phyloP scores from a whole-genome alignment of 1,140 invertebrate genomes.

The Heliconius nattereri region DNA sequence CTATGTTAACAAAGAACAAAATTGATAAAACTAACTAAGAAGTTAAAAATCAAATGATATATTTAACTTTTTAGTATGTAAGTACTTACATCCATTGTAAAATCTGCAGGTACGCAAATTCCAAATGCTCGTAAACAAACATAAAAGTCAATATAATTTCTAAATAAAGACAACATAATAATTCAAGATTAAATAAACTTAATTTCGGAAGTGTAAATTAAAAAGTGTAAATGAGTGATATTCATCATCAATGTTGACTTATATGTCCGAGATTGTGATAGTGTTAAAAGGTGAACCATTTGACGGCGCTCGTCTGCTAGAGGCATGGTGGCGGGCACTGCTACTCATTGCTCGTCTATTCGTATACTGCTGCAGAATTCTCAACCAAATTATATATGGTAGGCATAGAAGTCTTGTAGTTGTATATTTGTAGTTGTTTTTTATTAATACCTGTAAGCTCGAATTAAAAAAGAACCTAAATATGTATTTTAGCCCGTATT shows the following conservation, averaged over 20 bases:
- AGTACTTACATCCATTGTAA: not conserved
- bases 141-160: not conserved
- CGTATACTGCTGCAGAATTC: slow-evolving; percentile 52
- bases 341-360: slow-evolving; percentile 57
- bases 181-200: not conserved
- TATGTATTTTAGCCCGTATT: too few species aligned
- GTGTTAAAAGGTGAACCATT: slow-evolving; percentile 53
- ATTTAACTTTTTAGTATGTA: not conserved
- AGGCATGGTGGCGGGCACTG: slow-evolving; percentile 63
- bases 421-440: slow-evolving; percentile 36
- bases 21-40: slow-evolving; percentile 37
- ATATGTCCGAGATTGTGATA: slow-evolving; percentile 56
- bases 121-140: not conserved
- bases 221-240: slow-evolving; percentile 8
- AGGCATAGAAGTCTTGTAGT: slow-evolving; percentile 24
- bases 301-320: slow-evolving; percentile 50
- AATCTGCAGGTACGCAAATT: not conserved
- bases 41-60: not conserved
- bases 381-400: slow-evolving; percentile 61
- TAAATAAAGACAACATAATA: not conserved
- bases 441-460: too few species aligned
- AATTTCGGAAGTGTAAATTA: not conserved
- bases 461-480: too few species aligned
- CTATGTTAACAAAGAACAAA: slow-evolving; percentile 25
- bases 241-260: slow-evolving; percentile 46